phyloP scores from a whole-genome alignment of 2,797 vertebrate species.

The Peromyscus aztecus region DNA sequence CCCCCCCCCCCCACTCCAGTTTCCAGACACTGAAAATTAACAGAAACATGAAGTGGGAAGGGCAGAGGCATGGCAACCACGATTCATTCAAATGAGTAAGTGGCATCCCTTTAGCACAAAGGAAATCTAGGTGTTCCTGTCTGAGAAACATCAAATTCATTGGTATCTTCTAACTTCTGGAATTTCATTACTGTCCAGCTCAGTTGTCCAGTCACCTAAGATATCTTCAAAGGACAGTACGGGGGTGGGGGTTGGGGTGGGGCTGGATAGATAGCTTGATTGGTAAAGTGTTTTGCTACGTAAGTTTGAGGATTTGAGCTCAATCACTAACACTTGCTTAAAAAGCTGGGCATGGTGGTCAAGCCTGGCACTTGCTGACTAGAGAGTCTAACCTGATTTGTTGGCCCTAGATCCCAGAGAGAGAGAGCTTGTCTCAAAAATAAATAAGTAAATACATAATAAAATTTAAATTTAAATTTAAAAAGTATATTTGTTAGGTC shows the following conservation, averaged over 20 bases:
- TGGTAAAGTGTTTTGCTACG: not conserved
- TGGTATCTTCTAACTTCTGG: not conserved
- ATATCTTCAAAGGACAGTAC: not conserved
- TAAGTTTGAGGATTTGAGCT: not conserved
- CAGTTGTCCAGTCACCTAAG: not conserved
- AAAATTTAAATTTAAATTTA: not conserved
- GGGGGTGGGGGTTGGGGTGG: no score
- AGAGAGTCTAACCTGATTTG: not conserved
- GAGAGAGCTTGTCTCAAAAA: not conserved
- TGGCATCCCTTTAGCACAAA: not conserved
- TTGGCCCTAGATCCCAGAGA: not conserved
- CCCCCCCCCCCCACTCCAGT: not conserved
- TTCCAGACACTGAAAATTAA: conserved; percentile 54
- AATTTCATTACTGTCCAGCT: conserved; percentile 4
- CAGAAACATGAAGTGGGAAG: not conserved
- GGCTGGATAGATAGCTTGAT: not conserved
- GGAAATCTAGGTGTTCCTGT: not conserved
- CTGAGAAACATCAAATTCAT: not conserved
- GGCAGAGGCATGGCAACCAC: not conserved
- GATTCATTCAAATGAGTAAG: conserved; percentile 32
- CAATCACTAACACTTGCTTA: not conserved
- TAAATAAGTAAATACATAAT: not conserved
- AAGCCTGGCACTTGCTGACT: not conserved
- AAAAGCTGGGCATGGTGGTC: not conserved
- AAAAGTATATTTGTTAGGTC: not conserved